Conservation (phyloP, 2,888 invertebrate genomes). For the Trissoscelio sp. region DNA sequence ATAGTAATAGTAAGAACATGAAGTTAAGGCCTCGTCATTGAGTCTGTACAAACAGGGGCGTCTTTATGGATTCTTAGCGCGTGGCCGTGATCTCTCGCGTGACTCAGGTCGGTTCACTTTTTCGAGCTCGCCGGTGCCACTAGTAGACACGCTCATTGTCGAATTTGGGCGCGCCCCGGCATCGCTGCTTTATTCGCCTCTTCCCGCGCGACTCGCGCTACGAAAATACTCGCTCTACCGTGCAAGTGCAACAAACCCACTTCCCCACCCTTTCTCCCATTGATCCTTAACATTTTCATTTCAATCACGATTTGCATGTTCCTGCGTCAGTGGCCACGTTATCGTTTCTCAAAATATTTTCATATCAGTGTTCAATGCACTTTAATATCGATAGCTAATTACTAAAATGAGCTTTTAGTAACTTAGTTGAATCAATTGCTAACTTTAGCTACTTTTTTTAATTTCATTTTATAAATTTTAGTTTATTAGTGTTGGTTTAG, state of each 20-base stretch:
- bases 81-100: constrained; percentile 79
- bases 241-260: constrained; percentile 55
- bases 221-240: constrained; percentile 44
- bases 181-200: constrained; percentile 49
- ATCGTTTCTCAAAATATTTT: constrained; percentile 6
- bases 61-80: constrained; percentile 76
- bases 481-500: no score
- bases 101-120: constrained; percentile 70
- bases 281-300: constrained; percentile 35
- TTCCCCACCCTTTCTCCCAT: constrained; percentile 12
- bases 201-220: constrained; percentile 44
- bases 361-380: no score
- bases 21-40: no score
- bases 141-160: constrained; percentile 39
- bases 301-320: constrained; percentile 32
- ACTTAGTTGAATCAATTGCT: no score
- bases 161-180: constrained; percentile 36
- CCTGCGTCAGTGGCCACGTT: constrained; percentile 13
- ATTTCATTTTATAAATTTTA: no score
- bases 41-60: constrained; percentile 59
- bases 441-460: no score
- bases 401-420: no score
- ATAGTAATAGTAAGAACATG: no score
- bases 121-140: constrained; percentile 47
- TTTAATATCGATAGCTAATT: no score